phyloP scores from a whole-genome alignment of 2,888 invertebrate genomes.

The Congeria kusceri region DNA sequence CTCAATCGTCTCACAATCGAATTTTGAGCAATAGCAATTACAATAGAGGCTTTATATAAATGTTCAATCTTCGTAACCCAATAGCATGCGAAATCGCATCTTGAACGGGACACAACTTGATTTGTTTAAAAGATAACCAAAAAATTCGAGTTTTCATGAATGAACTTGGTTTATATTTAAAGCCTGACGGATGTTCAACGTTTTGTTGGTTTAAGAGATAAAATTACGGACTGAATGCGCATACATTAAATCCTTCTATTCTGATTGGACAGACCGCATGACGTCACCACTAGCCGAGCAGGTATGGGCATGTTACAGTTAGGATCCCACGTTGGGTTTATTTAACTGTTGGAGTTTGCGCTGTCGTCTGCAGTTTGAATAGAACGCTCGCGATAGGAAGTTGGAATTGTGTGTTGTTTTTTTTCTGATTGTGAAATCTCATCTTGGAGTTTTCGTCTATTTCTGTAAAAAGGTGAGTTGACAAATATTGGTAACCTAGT shows the following conservation, averaged over 20 bases:
- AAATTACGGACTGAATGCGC: conserved; percentile 28
- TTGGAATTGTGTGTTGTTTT: not conserved
- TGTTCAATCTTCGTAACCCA: not conserved
- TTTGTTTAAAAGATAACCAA: conserved; percentile 19
- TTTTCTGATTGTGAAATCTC: not conserved
- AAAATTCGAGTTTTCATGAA: conserved; percentile 41
- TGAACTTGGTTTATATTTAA: conserved; percentile 38
- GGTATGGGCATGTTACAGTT: conserved; percentile 21
- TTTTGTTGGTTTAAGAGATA: conserved; percentile 37
- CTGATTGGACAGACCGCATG: conserved; percentile 37
- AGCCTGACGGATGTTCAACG: conserved; percentile 23
- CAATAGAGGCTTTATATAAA: conserved; percentile 6
- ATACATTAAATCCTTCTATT: conserved; percentile 4
- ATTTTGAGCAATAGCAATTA: not conserved
- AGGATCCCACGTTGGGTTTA: not conserved
- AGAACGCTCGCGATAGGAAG: not conserved
- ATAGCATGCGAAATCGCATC: conserved; percentile 9
- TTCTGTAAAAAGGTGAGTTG: no score
- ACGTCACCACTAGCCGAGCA: conserved; percentile 29
- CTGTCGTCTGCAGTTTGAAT: conserved; percentile 7
- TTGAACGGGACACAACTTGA: conserved; percentile 21
- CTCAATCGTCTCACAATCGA: conserved; percentile 1
- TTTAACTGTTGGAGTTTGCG: not conserved
- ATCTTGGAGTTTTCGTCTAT: not conserved
- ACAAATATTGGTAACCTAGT: no score